Base-by-base conservation (phyloP, 2,113 vertebrate species). In the Callaeas wilsoni region DNA sequence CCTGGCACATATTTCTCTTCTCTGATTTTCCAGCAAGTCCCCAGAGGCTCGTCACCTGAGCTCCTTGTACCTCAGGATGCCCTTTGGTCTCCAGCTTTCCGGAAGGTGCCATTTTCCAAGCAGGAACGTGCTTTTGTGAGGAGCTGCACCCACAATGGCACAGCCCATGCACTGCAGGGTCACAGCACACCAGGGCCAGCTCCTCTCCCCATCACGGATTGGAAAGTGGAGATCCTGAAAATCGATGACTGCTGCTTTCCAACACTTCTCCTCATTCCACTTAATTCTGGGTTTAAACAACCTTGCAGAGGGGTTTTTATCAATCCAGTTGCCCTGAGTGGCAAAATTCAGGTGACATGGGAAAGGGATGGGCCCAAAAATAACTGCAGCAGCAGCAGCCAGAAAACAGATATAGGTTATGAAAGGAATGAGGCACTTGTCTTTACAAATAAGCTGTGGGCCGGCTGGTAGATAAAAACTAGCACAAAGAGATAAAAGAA, bases 121-220 rank as follows among this genome's bases (percentile, higher is more conserved):
- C 37, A 70, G 25, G 41, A 73, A n/a, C 0, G 0, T 32, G 68
- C 59, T 81, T 17, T 16, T 10, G 12, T 10, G 82, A 79, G 70
- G 76, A 85, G 30, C 42, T 63, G 47, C 47, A 41, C 33, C 75
- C 13, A 41, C 6, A 1, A 2, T 33, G 63, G 39, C 79, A 57
- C 11, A 78, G 50, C 78, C 25, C 27, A 13, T 0, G 16, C 33
- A 56, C 53, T 44, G 2, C 56, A 53, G 56, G 86, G 52, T n/a
- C 76, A 75, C 3, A 1, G 69, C 70, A 44, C 7, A 1, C 18
- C 4, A 3, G 41, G 50, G 37, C 32, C 0, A 0, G n/a, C 70
- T 46, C 37, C 67, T 87, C 25, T 63, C 17, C 52, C 29, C 65
- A 7, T 35, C 62, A 50, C 1, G 0, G 30, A 22, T 3, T 41